phyloP scores from a whole-genome alignment of 2,113 vertebrate genomes.

The Gobio gobio region DNA sequence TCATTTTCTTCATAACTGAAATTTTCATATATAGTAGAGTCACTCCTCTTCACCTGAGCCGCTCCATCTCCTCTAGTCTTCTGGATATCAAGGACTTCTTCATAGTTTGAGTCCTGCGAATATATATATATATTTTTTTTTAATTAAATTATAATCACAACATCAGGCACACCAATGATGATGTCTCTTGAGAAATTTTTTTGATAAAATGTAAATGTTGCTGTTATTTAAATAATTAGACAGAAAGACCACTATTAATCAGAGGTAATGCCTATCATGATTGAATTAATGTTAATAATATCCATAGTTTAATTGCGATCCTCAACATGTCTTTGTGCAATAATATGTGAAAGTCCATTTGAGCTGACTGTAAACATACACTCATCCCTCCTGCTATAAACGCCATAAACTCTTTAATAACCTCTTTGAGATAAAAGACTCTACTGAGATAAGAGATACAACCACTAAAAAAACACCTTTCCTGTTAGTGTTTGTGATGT shows the following conservation, averaged over 20 bases:
- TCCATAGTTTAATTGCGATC: background rate
- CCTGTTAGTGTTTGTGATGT: background rate
- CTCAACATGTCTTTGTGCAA: background rate
- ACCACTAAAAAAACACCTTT: background rate
- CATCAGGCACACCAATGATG: background rate
- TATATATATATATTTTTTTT: background rate
- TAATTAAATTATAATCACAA: background rate
- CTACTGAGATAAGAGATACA: background rate
- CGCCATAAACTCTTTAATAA: background rate
- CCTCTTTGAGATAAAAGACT: background rate
- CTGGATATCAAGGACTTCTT: background rate
- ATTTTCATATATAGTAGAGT: background rate
- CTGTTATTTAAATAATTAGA: background rate
- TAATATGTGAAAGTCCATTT: background rate
- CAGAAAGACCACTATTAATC: no score
- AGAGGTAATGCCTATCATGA: no score
- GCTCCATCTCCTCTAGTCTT: background rate
- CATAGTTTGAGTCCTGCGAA: constrained; percentile 62
- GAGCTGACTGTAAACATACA: background rate
- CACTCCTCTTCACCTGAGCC: background rate
- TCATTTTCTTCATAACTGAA: background rate
- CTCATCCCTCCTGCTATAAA: background rate
- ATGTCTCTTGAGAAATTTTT: background rate
- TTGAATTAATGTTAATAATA: background rate
- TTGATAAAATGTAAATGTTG: no score